phyloP scores from a whole-genome alignment of 2,113 vertebrate genomes.

The Sylvietta virens region DNA sequence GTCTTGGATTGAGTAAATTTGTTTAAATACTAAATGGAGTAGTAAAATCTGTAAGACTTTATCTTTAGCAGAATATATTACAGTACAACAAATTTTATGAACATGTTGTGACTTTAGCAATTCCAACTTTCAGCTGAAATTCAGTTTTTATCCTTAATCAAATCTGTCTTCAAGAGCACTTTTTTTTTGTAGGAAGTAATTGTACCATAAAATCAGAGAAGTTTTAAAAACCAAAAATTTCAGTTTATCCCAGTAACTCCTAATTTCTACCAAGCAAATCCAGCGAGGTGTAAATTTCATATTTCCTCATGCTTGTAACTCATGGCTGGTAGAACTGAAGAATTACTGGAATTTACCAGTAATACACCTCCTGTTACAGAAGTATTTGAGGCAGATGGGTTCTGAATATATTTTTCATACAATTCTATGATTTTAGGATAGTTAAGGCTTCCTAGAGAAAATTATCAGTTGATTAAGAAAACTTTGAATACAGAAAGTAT shows the following conservation, averaged over 20 bases:
- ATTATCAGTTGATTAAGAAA: not conserved
- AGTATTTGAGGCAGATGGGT: not conserved
- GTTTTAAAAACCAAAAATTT: not conserved
- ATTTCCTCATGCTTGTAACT: not conserved
- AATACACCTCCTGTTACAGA: not conserved
- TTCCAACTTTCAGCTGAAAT: constrained; percentile 23
- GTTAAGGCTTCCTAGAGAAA: not conserved
- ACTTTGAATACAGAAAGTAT: not conserved
- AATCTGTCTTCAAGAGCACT: not conserved
- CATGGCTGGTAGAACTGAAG: not conserved
- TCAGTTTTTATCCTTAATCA: constrained; percentile 39
- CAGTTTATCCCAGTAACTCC: not conserved
- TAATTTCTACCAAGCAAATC: not conserved
- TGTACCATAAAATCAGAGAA: not conserved
- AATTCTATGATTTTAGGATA: not conserved
- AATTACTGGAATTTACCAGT: not conserved
- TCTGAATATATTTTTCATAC: not conserved
- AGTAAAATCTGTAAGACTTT: constrained; percentile 10
- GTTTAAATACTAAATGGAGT: constrained; percentile 8
- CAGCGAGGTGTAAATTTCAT: constrained; percentile 38
- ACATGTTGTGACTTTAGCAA: constrained; percentile 50
- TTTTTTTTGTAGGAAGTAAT: constrained; percentile 4
- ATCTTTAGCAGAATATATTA: constrained; percentile 19
- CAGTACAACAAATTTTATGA: constrained; percentile 26
- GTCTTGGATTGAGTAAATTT: constrained; percentile 31